Base-by-base conservation (phyloP, 2,888 invertebrate genomes). In the Aleiodes testaceus region DNA sequence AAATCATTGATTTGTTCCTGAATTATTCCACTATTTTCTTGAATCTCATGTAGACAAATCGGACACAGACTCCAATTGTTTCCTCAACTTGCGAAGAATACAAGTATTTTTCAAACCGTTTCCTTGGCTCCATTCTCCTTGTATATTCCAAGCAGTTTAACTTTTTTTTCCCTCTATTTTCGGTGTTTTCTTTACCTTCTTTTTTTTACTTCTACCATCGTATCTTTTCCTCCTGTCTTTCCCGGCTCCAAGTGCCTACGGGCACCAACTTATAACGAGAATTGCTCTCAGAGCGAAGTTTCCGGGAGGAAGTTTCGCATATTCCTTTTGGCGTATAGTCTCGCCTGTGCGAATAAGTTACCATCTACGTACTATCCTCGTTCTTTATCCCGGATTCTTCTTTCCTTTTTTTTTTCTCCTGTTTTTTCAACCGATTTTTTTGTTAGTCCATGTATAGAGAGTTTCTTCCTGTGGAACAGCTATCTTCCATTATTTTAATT, bases 181-280 rank as follows among this genome's bases (percentile, higher is more conserved):
- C 26, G 4, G 26, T 26, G 26, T 26, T 5, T 26, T 26, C 26
- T 26, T 26, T 5, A 26, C 52, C 14, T 50, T 45, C 52, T 42
- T 64, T 63, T 61, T 42, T n/a, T n/a, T n/a, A n/a, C n/a, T n/a
- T n/a, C n/a, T 42, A 3, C 7, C 49, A 12, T 18, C 18, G 16
- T 53, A 55, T 50, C 52, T 50, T 44, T 20, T 30, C n/a, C 26
- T 36, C 16, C 47, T 69, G 49, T 61, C 44, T 66, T 47, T 52
- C 63, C 47, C 49, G 47, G 61, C 66, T 70, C 42, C 6, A 70
- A 65, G 47, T 69, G 49, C 69, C 70, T 63, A 69, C 72, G 75
- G 79, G 78, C 72, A 68, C 78, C 74, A 82, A 84, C 80, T 84
- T 84, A 81, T 83, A 84, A 84, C 83, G 83, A 82, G 83, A 81